Evolutionary conservation across 2,888 invertebrate genomes (phyloP).

Genomic region (Drosophila sordidula): DNA sequence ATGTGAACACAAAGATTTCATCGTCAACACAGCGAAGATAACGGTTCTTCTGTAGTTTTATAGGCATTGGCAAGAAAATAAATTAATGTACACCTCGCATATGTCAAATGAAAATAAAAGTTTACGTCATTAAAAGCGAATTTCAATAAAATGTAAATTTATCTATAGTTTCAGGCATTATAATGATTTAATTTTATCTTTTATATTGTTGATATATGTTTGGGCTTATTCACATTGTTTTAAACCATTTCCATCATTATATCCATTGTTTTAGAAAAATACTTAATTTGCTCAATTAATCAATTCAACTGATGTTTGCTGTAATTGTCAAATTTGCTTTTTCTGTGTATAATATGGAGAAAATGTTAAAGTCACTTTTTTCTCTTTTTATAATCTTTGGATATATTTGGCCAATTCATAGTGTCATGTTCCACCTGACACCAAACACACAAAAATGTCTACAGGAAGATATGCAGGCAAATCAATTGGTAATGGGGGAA

Average conservation of each 20-base stretch:
- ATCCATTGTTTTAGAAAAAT: too few species aligned
- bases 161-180: not conserved
- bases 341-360: too few species aligned
- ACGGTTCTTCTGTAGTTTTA: slow-evolving; percentile 14
- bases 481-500: too few species aligned
- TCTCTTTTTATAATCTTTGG: too few species aligned
- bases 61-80: not conserved
- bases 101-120: slow-evolving; percentile 25
- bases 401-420: too few species aligned
- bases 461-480: too few species aligned
- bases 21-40: not conserved
- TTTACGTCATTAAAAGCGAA: not conserved
- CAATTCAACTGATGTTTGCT: too few species aligned
- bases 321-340: too few species aligned
- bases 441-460: too few species aligned
- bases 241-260: not conserved
- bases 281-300: too few species aligned
- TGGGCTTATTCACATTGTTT: not conserved
- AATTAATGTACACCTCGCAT: not conserved
- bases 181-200: not conserved
- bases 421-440: too few species aligned
- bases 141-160: not conserved
- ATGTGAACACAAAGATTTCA: slow-evolving; percentile 9
- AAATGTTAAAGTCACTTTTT: too few species aligned
- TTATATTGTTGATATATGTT: not conserved